These are phyloP conservation scores for Morone chrysops DNA, from an alignment of 2,113 vertebrate species.

Conservation along the genomic window DNA sequence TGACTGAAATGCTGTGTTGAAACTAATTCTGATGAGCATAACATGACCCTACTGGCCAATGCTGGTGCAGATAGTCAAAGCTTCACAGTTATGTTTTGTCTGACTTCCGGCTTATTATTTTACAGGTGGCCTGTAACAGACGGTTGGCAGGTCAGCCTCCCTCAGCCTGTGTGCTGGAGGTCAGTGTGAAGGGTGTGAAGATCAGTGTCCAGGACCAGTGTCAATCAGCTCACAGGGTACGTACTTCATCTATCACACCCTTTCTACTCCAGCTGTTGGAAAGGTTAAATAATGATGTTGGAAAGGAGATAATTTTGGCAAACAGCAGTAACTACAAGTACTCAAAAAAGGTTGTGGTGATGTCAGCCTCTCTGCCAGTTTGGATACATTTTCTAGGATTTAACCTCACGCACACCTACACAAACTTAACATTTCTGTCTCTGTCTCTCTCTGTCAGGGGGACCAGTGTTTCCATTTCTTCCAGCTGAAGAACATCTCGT, in stretches of 20 bases:
- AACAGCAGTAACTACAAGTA: background rate
- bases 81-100: background rate
- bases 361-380: background rate
- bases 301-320: background rate
- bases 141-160: constrained; percentile 87
- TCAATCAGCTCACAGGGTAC: constrained; percentile 78
- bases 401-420: background rate
- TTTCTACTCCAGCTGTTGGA: background rate
- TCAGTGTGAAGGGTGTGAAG: constrained; percentile 92
- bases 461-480: constrained; percentile 96
- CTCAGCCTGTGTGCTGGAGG: constrained; percentile 91
- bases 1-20: background rate
- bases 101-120: constrained; percentile 10
- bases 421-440: background rate
- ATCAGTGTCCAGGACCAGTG: constrained; percentile 85
- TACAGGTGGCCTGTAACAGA: constrained; percentile 92
- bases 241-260: background rate
- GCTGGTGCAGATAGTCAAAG: background rate
- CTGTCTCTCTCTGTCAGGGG: constrained; percentile 78
- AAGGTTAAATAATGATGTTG: background rate
- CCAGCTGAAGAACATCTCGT: constrained; percentile 98
- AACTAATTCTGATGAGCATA: background rate
- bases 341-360: background rate
- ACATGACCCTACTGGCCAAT: background rate
- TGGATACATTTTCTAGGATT: background rate